phyloP scores from a whole-genome alignment of 2,888 invertebrate species.

The Hoplodrina blanda region DNA sequence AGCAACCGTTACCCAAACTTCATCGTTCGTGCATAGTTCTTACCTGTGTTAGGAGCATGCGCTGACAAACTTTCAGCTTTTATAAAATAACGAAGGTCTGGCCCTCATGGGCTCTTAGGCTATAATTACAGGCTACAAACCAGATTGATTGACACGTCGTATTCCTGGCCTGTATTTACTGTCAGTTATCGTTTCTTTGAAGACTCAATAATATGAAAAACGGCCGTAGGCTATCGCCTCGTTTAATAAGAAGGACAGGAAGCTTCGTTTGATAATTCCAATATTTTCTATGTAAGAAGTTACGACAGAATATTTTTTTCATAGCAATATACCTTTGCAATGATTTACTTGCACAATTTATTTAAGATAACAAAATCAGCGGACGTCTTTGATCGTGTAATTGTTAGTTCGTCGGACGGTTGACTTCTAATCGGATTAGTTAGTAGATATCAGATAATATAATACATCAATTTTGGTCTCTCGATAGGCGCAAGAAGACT shows the following conservation, averaged over 20 bases:
- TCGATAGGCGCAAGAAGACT: not conserved
- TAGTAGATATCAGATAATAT: too few relatives aligned
- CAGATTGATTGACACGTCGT: not conserved
- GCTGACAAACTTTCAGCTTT: too few relatives aligned
- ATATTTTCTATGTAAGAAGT: not conserved
- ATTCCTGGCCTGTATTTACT: too few relatives aligned
- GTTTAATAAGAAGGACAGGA: not conserved
- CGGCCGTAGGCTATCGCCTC: too few relatives aligned
- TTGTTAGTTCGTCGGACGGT: not conserved
- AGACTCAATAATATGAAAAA: not conserved
- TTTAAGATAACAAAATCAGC: not conserved
- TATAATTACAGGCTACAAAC: not conserved
- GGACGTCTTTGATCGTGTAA: not conserved
- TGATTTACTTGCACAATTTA: not conserved
- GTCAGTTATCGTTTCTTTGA: not conserved
- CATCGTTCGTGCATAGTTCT: too few relatives aligned
- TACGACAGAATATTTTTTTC: not conserved
- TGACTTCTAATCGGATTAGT: not conserved
- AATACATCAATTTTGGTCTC: too few relatives aligned
- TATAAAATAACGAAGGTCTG: too few relatives aligned
- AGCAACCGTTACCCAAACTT: too few relatives aligned
- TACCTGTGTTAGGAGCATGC: too few relatives aligned
- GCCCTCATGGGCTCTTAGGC: too few relatives aligned
- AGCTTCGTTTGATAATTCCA: not conserved
- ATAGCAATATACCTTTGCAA: not conserved